Base-by-base conservation (phyloP, 1,140 invertebrate species). In the Drosophila neocordata region DNA sequence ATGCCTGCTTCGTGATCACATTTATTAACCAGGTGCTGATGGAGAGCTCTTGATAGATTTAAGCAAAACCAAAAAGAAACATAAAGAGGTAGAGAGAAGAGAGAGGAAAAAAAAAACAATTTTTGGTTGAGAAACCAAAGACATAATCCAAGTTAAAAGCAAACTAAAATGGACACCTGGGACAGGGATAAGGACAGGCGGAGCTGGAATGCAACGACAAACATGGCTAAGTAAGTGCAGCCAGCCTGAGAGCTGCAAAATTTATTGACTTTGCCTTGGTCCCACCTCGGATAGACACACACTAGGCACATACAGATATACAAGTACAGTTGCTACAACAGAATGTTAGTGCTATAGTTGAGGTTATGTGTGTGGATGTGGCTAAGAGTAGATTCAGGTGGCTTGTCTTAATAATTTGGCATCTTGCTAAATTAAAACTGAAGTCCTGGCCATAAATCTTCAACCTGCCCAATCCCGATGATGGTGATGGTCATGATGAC, bases 81-180 rank as follows among this genome's bases (percentile, higher is more conserved):
- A 15, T 7, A 7, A 44, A 44, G 13, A 15, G 2, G 15, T 5
- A 44, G 13, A 8, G 38, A 38, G 8, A 4, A 18, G 18, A 44
- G 6, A 41, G 15, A 24, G 22, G 22, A 24, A 44, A 48, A 38
- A n/a, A 38, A 4, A 38, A 48, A 48, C 15, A 48, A 48, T 48
- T 48, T 48, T 48, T 87, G 82, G 77, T 73, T 79, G 73, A 75
- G 80, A 85, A 77, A 80, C 77, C 55, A 67, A 53, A 66, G 62
- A 74, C 78, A 75, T 87, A 76, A 69, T 48, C 68, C 65, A 78
- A 82, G 74, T 87, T 82, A 78, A 85, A 87, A 85, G 82, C 82
- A 82, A 48, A 77, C 78, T 85, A 78, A 85, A 85, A 82, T 78
- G 82, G 82, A 81, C 82, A 87, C 74, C 78, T 87, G 82, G 82